These are phyloP conservation scores for Hypomecis punctinalis DNA, from an alignment of 2,888 invertebrate genomes.

Conservation along the genomic window DNA sequence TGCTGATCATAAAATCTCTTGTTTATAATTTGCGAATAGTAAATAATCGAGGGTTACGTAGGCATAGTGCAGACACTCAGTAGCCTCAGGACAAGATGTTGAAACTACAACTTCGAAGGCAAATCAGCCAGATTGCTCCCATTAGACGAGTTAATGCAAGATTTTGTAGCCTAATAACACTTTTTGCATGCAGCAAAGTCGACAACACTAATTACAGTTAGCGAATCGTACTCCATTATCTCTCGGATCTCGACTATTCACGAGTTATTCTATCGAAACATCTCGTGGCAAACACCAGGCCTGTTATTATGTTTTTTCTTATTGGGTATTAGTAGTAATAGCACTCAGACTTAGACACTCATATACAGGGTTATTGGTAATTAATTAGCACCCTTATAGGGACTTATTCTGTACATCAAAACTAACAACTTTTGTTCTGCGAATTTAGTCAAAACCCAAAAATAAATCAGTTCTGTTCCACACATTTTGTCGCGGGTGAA, in stretches of 20 bases:
- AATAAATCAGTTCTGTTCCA: no score
- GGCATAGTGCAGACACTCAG: conserved; percentile 36
- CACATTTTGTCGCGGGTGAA: no score
- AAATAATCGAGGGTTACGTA: conserved; percentile 33
- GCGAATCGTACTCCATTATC: conserved; percentile 35
- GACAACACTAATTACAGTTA: conserved; percentile 48
- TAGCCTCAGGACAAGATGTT: conserved; percentile 45
- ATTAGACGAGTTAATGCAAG: conserved; percentile 47
- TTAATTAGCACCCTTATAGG: no score
- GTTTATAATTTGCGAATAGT: no score
- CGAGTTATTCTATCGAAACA: background rate
- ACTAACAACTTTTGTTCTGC: no score
- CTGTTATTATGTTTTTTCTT: no score
- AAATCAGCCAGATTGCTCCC: conserved; percentile 55
- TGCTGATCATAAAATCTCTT: no score
- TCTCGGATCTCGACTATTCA: background rate
- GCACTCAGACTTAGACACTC: no score
- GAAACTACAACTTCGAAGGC: conserved; percentile 53
- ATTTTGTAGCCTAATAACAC: conserved; percentile 47
- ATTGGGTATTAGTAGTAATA: no score
- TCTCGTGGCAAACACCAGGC: background rate
- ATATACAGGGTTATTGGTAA: no score
- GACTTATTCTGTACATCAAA: no score
- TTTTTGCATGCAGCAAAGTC: conserved; percentile 32
- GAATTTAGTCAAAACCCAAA: no score